Conservation (phyloP, 2,797 vertebrate genomes). For the Stomatorhinus walkeri region DNA sequence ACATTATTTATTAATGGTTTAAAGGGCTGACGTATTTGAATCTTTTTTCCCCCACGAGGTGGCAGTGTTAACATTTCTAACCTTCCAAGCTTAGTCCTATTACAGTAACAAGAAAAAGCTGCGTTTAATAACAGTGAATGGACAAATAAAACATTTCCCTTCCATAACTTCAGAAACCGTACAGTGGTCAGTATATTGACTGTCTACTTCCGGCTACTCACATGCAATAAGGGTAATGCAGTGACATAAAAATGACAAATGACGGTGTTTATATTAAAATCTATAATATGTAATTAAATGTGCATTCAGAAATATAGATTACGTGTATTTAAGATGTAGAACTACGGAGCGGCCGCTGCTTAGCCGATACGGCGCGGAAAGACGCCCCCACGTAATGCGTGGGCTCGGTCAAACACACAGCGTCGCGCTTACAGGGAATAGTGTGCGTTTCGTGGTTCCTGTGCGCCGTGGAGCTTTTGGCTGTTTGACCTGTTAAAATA, state of each 20-base stretch:
- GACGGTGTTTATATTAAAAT: not conserved
- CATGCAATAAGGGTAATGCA: not conserved
- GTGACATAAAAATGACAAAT: not conserved
- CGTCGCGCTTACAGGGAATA: not conserved
- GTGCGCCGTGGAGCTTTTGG: not conserved
- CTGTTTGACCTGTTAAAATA: not conserved
- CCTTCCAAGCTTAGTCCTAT: not conserved
- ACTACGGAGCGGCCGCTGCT: not conserved
- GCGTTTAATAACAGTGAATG: not conserved
- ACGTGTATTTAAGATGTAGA: not conserved
- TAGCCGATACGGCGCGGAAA: not conserved
- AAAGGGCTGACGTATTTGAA: constrained; percentile 14
- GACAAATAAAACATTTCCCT: not conserved
- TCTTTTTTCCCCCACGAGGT: constrained; percentile 52
- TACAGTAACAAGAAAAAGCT: not conserved
- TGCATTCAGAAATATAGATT: not conserved
- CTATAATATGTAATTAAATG: not conserved
- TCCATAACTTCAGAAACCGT: not conserved
- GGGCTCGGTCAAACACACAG: not conserved
- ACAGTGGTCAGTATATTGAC: not conserved
- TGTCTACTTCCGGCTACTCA: not conserved
- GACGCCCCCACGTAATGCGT: not conserved
- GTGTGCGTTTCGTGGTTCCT: not conserved
- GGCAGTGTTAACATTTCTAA: constrained; percentile 66
- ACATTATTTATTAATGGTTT: not conserved